These are phyloP conservation scores for Cyanocitta stelleri DNA, from an alignment of 2,113 vertebrate genomes.

Conservation along the genomic window DNA sequence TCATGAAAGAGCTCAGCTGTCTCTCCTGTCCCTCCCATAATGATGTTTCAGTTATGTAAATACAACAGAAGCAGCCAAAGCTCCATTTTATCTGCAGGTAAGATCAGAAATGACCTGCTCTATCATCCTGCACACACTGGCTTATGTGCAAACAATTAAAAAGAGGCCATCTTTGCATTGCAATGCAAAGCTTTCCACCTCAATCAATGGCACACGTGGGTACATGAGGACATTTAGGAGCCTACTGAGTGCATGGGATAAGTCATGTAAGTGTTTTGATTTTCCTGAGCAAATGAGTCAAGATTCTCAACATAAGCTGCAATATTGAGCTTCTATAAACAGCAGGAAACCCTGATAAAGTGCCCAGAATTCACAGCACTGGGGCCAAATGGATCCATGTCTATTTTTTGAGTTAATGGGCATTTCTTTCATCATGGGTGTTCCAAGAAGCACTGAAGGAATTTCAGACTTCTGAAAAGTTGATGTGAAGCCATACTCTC, in stretches of 20 bases:
- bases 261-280: neutral
- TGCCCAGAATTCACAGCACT: neutral
- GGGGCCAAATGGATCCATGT: rapidly evolving
- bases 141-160: neutral
- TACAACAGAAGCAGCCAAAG: neutral
- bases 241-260: neutral
- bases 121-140: neutral
- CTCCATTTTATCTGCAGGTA: neutral
- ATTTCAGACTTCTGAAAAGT: neutral
- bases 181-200: neutral
- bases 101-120: neutral
- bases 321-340: neutral
- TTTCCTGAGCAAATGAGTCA: neutral
- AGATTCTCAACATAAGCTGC: neutral
- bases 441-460: neutral
- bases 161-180: neutral
- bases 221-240: neutral
- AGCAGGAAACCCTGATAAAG: neutral
- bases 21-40: neutral
- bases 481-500: neutral
- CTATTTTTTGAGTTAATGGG: neutral
- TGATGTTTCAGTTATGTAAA: neutral
- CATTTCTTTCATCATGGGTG: neutral
- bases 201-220: neutral
- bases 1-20: neutral